These are phyloP conservation scores for Chionodraco myersi DNA, from an alignment of 2,113 vertebrate species.

Conservation along the genomic window DNA sequence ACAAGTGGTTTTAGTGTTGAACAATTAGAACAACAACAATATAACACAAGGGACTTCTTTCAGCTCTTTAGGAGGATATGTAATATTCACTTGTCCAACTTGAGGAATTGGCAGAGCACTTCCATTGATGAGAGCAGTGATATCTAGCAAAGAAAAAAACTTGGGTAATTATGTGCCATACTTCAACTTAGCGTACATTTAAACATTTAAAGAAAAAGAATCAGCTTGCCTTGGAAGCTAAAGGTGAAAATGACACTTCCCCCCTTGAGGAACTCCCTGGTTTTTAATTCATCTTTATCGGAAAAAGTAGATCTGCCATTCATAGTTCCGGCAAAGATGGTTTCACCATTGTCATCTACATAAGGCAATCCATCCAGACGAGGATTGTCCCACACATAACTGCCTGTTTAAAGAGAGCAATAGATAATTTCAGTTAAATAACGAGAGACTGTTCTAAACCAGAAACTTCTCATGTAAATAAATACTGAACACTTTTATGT, in stretches of 20 bases:
- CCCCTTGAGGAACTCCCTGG: conserved; percentile 86
- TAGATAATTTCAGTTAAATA: neutral
- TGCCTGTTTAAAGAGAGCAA: conserved; percentile 31
- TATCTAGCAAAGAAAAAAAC: conserved; percentile 33
- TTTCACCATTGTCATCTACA: conserved; percentile 60
- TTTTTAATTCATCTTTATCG: conserved; percentile 57
- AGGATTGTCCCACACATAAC: conserved; percentile 22
- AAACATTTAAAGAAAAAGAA: neutral
- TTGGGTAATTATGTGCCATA: neutral
- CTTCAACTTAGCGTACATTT: neutral
- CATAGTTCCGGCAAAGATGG: neutral
- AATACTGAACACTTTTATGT: neutral
- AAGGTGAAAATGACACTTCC: conserved; percentile 79
- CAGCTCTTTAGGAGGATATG: neutral
- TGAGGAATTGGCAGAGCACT: conserved; percentile 46
- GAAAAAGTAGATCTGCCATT: rapidly evolving
- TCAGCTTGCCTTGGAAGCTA: conserved; percentile 84
- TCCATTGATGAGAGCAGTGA: conserved; percentile 39
- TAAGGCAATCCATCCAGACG: conserved; percentile 58
- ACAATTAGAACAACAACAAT: neutral
- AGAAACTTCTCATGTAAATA: conserved; percentile 18
- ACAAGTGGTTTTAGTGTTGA: neutral
- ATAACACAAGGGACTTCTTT: conserved; percentile 21
- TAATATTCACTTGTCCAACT: neutral
- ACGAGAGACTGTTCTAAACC: conserved; percentile 39